Evolutionary conservation across 2,113 vertebrate genomes (phyloP).

Genomic region (Chlorodrepanis virens): DNA sequence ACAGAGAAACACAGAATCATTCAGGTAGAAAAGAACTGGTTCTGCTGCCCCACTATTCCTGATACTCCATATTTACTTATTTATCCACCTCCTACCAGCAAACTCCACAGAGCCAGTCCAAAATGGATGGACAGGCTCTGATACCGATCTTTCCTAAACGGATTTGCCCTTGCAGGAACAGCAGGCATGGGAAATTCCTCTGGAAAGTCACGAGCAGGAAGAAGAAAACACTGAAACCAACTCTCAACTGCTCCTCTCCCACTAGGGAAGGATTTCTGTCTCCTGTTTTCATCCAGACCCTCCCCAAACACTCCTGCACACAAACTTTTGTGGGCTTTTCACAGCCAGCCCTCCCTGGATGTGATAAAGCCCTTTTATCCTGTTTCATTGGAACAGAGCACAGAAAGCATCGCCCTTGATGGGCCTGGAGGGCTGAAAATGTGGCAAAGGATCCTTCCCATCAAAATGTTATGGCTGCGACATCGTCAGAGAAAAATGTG

Average conservation of each 20-base stretch:
- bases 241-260: not conserved
- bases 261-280: not conserved
- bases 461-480: not conserved
- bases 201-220: not conserved
- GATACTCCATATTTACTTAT: not conserved
- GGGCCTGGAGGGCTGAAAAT: not conserved
- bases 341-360: not conserved
- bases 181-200: not conserved
- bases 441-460: not conserved
- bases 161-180: not conserved
- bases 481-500: not conserved
- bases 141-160: not conserved
- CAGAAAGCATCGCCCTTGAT: not conserved
- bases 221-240: not conserved
- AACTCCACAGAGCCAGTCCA: not conserved
- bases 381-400: not conserved
- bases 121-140: not conserved
- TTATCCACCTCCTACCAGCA: not conserved
- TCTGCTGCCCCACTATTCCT: not conserved
- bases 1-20: not conserved
- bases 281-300: not conserved
- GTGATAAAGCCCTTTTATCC: not conserved
- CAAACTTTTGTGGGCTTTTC: not conserved
- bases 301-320: not conserved
- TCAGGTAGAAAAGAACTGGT: not conserved